Evolutionary conservation across 2,888 invertebrate species (phyloP).

Genomic region (Ennomos erosarius): DNA sequence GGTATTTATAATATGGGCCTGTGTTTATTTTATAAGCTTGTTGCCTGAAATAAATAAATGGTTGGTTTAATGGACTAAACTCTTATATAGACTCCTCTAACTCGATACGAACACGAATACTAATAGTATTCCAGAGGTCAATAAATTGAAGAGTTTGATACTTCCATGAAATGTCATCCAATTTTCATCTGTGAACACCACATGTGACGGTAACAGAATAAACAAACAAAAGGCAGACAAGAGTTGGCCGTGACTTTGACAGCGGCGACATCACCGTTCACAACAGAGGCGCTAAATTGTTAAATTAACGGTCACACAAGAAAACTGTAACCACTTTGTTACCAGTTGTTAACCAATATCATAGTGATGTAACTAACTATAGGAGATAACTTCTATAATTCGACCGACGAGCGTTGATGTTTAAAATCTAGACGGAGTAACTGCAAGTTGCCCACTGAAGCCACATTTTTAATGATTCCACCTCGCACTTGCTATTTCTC

Average conservation of each 20-base stretch:
- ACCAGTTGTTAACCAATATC: constrained; percentile 29
- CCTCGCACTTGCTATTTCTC: too few relatives aligned
- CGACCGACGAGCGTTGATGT: constrained; percentile 9
- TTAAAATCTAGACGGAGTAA: too few relatives aligned
- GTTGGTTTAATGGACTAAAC: too few relatives aligned
- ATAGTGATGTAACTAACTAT: constrained; percentile 33
- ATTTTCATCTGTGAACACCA: not conserved
- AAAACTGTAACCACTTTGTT: constrained; percentile 36
- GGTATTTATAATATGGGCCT: too few relatives aligned
- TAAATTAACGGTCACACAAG: constrained; percentile 48
- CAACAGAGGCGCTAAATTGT: constrained; percentile 46
- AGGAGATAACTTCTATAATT: constrained; percentile 38
- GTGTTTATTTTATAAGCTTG: too few relatives aligned
- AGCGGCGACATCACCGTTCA: constrained; percentile 54
- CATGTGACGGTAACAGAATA: not conserved
- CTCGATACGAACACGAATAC: too few relatives aligned
- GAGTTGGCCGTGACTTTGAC: constrained; percentile 54
- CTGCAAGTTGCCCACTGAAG: too few relatives aligned
- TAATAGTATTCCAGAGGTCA: too few relatives aligned
- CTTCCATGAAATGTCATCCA: not conserved
- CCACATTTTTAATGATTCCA: too few relatives aligned
- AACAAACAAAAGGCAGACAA: not conserved
- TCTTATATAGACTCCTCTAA: too few relatives aligned
- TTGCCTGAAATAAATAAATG: too few relatives aligned
- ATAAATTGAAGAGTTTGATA: not conserved